Evolutionary conservation across 1,140 invertebrate species (phyloP), one percentile per base, ranked within the genome.

Genomic region (Laupala kohalensis): DNA sequence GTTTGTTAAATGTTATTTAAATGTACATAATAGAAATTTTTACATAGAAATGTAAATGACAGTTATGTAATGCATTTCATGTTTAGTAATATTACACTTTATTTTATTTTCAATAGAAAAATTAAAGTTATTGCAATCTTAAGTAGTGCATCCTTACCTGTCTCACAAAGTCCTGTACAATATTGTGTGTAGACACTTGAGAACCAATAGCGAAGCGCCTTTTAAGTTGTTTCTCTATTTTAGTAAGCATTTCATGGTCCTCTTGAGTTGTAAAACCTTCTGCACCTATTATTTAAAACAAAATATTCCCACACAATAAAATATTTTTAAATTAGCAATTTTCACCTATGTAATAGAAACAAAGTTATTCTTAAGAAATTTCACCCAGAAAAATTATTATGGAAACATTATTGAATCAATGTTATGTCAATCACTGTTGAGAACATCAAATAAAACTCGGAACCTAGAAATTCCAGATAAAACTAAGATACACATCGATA

Each of bases 231-330:
- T 92, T 95, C 79, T 99, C 98, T 73, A 99, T 93, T 4, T 92
- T 86, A 19, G 86, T 85, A 1, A 99, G 78, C 76, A 90, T 88
- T 78, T 98, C 95, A 74, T 95, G 91, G 80, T 99, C 96, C 80
- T 97, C 94, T 77, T 95, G 90, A 0, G 94, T 91, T 0, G 95
- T 97, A 78, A 99, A 99, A 63, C 97, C 97, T 86, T 99, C 97
- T 19, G 91, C 95, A 63, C 96, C 95, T 93, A n/a, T n/a, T n/a
- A n/a, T n/a, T n/a, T n/a, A n/a, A n/a, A n/a, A n/a, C n/a, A n/a
- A n/a, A n/a, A n/a, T n/a, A n/a, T n/a, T n/a, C n/a, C n/a, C n/a
- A 73, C 23, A 15, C 15, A 53, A 25, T 66, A 30, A 69, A 71
- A 5, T 6, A 64, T 19, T 37, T 23, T 15, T 6, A 64, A 19